These are phyloP conservation scores for Nymphalis urticae DNA, from an alignment of 2,888 invertebrate species.

Conservation along the genomic window DNA sequence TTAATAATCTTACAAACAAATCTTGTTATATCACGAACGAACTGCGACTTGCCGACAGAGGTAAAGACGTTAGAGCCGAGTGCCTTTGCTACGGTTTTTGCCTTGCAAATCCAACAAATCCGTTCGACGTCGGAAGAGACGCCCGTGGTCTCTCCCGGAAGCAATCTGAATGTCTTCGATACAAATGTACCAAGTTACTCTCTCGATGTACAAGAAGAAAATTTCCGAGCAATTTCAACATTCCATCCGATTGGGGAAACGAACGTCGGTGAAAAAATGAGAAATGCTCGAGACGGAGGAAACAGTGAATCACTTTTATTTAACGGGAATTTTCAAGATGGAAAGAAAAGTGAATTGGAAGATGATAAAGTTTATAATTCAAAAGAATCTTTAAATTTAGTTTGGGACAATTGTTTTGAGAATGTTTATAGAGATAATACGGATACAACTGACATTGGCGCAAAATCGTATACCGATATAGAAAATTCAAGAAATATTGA, in stretches of 20 bases:
- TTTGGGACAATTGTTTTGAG: conserved; percentile 70
- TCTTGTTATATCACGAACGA: conserved; percentile 54
- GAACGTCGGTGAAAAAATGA: conserved; percentile 53
- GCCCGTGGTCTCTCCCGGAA: conserved; percentile 66
- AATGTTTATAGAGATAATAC: conserved; percentile 46
- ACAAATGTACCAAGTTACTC: conserved; percentile 46
- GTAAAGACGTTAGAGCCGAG: conserved; percentile 54
- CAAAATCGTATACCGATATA: conserved; percentile 50
- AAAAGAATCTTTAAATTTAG: conserved; percentile 53
- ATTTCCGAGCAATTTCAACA: conserved; percentile 71
- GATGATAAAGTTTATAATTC: conserved; percentile 35
- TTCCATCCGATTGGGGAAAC: conserved; percentile 57
- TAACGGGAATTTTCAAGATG: conserved; percentile 41
- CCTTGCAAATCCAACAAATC: conserved; percentile 64
- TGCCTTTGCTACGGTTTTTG: conserved; percentile 51
- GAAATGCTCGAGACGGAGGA: conserved; percentile 49
- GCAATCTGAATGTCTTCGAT: conserved; percentile 67
- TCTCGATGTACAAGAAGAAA: conserved; percentile 53
- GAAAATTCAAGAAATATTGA: conserved; percentile 52
- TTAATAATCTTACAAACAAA: conserved; percentile 57
- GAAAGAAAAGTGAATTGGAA: conserved; percentile 34
- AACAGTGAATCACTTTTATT: conserved; percentile 52
- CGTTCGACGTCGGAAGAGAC: conserved; percentile 66
- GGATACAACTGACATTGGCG: conserved; percentile 47
- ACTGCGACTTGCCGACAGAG: conserved; percentile 47